These are phyloP conservation scores for Amazona guildingii DNA, from an alignment of 2,113 vertebrate species.

Conservation along the genomic window DNA sequence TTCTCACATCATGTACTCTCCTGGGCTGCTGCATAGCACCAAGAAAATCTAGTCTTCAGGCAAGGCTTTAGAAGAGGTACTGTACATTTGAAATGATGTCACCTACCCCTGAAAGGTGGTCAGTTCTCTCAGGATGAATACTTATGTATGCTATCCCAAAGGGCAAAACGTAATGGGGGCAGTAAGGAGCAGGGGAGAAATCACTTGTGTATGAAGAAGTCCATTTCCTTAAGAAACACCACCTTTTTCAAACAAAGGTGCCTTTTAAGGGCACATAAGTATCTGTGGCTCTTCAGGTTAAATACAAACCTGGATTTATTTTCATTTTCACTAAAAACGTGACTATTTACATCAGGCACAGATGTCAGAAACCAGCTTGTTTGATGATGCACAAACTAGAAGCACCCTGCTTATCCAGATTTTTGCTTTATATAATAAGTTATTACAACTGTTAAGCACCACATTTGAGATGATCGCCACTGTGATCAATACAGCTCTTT, in stretches of 20 bases:
- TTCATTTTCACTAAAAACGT: neutral
- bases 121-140: neutral
- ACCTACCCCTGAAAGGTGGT: neutral
- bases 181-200: neutral
- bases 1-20: neutral
- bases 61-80: neutral
- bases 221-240: neutral
- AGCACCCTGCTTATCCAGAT: neutral
- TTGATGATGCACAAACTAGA: neutral
- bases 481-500: constrained; percentile 31
- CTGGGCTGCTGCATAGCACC: neutral
- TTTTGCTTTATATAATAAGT: neutral
- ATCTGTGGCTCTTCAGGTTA: neutral
- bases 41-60: neutral
- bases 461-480: neutral
- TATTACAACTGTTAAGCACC: neutral
- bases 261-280: neutral
- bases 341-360: neutral
- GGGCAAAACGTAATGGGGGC: neutral
- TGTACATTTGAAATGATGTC: neutral
- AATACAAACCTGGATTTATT: neutral
- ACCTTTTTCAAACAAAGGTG: neutral
- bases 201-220: neutral
- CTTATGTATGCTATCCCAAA: neutral
- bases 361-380: neutral